phyloP scores from a whole-genome alignment of 2,797 vertebrate genomes.

The Sebastes baramenuke region DNA sequence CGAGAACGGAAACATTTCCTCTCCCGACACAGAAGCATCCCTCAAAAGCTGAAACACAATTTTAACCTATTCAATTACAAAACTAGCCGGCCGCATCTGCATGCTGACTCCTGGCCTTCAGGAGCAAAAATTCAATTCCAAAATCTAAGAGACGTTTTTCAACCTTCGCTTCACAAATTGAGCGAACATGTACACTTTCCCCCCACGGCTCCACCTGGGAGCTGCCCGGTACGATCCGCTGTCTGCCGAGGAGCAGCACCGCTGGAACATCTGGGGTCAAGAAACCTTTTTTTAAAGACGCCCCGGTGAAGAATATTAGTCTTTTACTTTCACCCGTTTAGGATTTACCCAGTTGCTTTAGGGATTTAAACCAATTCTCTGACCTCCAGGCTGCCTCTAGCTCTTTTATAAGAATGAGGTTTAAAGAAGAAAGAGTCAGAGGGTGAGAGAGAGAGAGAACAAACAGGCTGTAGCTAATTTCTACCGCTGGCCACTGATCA shows the following conservation, averaged over 20 bases:
- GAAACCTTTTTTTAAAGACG: neutral
- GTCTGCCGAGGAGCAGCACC: neutral
- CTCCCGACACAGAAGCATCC: conserved; percentile 26
- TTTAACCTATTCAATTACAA: conserved; percentile 39
- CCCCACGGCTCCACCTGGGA: neutral
- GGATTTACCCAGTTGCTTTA: neutral
- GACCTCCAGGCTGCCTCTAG: conserved; percentile 4
- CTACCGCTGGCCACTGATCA: conserved; percentile 48
- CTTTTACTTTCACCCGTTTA: neutral
- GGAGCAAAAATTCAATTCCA: neutral
- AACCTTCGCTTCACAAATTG: neutral
- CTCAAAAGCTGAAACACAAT: conserved; percentile 30
- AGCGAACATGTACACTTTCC: neutral
- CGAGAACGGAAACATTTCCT: conserved; percentile 2
- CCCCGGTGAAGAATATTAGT: neutral
- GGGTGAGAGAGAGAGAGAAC: conserved; percentile 19
- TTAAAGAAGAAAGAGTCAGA: neutral
- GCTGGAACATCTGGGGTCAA: conserved; percentile 3
- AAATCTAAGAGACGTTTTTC: neutral
- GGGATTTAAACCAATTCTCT: conserved; percentile 3
- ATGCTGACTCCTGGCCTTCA: conserved; percentile 17
- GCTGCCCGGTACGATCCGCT: neutral
- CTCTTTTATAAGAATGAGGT: conserved; percentile 15
- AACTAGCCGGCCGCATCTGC: conserved; percentile 13
- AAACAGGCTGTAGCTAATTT: conserved; percentile 44